Base-by-base conservation (phyloP, 2,888 invertebrate genomes). In the Nudaria mundana region DNA sequence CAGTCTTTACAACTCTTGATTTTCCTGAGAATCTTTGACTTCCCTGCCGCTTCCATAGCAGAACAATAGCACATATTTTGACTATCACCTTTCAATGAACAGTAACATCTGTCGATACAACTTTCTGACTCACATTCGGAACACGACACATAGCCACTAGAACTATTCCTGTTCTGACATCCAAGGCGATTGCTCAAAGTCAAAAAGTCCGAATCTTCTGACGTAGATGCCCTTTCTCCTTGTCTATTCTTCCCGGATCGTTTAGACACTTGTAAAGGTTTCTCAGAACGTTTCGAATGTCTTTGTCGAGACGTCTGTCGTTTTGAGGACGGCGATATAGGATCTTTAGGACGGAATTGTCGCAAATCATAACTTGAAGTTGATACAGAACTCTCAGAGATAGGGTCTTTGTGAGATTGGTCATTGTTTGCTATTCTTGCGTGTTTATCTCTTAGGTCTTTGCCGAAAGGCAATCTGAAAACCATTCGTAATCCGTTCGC, bases 71-170 rank as follows among this genome's bases (percentile, higher is more conserved):
- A 93, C 69, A 92, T 93, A 1, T 77, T 65, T 48, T 78, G 85
- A 45, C 83, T 87, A 44, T 90, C 90, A 3, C 88, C 89, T 13
- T 92, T 93, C 41, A 95, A 66, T 2, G 95, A 95, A 67, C 97
- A 97, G 66, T 97, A 97, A 64, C 97, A 97, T 59, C 95, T 93
- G 69, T 96, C 96, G 0, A 94, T 93, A 66, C 96, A 96, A 8
- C 95, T 94, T 58, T 96, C 96, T 2, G 95, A 95, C 66, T 96
- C 96, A 69, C 97, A 97, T 76, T 97, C 97, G 26, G 96, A 96
- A 72, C 96, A 97, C 2, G 95, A 95, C 1, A 96, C 95, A 68
- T 96, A 96, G 58, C 92, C 92, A 60, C 92, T 92, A 5, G 92
- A 92, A 63, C 92, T 92, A 56, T 92, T 92, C 25, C 92, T 71